Percentiles rank a stretch among this genome's conserved stretches.
Conservation (phyloP, 2,888 invertebrate genomes). For the Catocala sponsa region DNA sequence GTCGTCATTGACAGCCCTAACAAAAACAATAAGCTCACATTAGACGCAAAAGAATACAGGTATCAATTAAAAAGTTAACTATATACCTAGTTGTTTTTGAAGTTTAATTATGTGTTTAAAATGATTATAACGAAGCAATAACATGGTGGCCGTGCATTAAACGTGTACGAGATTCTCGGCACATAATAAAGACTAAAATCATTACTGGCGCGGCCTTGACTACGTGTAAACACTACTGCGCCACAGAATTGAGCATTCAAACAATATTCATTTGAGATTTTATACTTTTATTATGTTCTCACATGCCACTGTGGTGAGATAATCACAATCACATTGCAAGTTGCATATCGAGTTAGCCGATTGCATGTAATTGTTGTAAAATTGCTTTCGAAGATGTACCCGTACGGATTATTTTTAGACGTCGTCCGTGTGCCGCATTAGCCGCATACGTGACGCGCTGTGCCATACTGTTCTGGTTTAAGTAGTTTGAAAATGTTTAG, state of each 20-base stretch:
- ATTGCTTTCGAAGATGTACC: conserved; percentile 35
- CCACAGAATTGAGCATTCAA: conserved; percentile 39
- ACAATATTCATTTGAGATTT: conserved; percentile 42
- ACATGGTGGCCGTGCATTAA: conserved; percentile 20
- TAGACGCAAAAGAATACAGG: background rate
- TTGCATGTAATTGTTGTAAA: conserved; percentile 30
- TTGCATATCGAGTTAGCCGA: conserved; percentile 17
- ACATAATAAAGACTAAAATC: conserved; percentile 43
- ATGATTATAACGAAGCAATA: conserved; percentile 30
- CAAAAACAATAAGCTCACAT: background rate
- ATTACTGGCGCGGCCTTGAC: conserved; percentile 48
- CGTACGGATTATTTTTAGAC: conserved; percentile 52
- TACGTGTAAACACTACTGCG: conserved; percentile 45
- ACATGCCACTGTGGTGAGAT: conserved; percentile 46
- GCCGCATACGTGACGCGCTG: conserved; percentile 25
- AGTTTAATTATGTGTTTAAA: conserved; percentile 28
- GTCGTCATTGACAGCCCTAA: background rate
- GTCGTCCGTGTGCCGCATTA: conserved; percentile 30
- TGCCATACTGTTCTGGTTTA: conserved; percentile 28
- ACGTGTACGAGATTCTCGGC: conserved; percentile 24
- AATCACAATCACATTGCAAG: conserved; percentile 45
- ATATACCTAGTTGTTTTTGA: background rate
- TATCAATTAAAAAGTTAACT: background rate
- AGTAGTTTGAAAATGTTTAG: conserved; percentile 30
- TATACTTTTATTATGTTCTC: conserved; percentile 29